These are phyloP conservation scores for Cacoxenus indagator DNA, from an alignment of 2,888 invertebrate species.

Conservation along the genomic window DNA sequence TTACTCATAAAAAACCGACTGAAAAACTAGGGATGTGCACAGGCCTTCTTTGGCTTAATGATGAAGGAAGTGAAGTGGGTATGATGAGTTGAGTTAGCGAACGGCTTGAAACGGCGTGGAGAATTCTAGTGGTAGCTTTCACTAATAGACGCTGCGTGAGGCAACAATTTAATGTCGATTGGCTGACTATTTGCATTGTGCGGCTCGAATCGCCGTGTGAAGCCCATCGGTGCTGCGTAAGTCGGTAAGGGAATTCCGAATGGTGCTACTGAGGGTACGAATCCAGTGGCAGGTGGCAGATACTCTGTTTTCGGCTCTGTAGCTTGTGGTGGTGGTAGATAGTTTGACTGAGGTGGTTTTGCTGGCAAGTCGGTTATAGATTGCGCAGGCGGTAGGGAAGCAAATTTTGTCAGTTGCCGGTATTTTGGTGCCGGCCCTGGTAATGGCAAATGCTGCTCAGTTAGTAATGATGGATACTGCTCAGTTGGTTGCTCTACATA, in stretches of 20 bases:
- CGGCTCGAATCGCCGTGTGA: conserved; percentile 28
- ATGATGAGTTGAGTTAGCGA: background rate
- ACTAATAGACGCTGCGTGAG: conserved; percentile 11
- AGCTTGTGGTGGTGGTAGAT: conserved; percentile 32
- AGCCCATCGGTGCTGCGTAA: conserved; percentile 56
- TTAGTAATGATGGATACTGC: background rate
- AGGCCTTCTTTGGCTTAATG: background rate
- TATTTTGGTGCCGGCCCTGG: conserved; percentile 38
- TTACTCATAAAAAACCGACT: background rate
- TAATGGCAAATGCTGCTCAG: background rate
- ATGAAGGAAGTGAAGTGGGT: background rate
- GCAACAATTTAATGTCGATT: conserved; percentile 23
- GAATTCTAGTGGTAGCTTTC: conserved; percentile 53
- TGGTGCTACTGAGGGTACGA: conserved; percentile 13
- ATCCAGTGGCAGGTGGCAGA: conserved; percentile 38
- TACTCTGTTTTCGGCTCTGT: conserved; percentile 38
- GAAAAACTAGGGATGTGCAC: background rate
- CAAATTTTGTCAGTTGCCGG: conserved; percentile 40
- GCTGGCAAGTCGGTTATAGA: conserved; percentile 37
- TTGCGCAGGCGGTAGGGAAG: conserved; percentile 44
- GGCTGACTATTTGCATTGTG: background rate
- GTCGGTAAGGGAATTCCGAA: conserved; percentile 61
- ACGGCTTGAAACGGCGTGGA: conserved; percentile 45
- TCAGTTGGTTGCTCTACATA: conserved; percentile 9
- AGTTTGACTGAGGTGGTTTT: conserved; percentile 34